phyloP scores from a whole-genome alignment of 2,797 vertebrate genomes.

The Squalus acanthias region DNA sequence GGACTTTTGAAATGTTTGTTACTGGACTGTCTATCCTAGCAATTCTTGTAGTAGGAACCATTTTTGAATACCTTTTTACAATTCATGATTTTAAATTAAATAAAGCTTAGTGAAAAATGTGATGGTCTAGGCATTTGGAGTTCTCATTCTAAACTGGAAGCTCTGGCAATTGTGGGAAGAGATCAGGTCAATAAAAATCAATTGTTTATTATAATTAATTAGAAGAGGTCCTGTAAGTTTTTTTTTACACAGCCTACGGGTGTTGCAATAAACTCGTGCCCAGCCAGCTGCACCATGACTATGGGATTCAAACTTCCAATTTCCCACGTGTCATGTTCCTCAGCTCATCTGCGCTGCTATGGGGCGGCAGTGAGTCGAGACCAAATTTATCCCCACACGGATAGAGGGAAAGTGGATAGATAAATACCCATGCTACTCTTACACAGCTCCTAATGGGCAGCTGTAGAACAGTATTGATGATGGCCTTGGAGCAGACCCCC shows the following conservation, averaged over 20 bases:
- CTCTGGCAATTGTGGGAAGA: too few species aligned
- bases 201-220: too few species aligned
- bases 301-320: neutral
- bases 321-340: neutral
- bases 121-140: neutral
- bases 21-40: neutral
- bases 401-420: neutral
- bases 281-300: neutral
- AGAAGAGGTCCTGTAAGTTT: too few species aligned
- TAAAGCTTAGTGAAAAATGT: neutral
- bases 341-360: neutral
- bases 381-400: neutral
- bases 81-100: neutral
- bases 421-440: neutral
- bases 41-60: too few species aligned
- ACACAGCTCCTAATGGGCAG: neutral
- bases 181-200: too few species aligned
- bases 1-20: neutral
- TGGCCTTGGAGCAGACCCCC: neutral
- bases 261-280: neutral
- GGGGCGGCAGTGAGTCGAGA: neutral
- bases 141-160: neutral
- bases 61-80: too few species aligned
- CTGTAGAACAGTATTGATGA: neutral
- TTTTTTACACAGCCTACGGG: too few species aligned